Evolutionary conservation across 1,140 invertebrate genomes (phyloP), one percentile per base, ranked within the genome.

Genomic region (Aphidius gifuensis): DNA sequence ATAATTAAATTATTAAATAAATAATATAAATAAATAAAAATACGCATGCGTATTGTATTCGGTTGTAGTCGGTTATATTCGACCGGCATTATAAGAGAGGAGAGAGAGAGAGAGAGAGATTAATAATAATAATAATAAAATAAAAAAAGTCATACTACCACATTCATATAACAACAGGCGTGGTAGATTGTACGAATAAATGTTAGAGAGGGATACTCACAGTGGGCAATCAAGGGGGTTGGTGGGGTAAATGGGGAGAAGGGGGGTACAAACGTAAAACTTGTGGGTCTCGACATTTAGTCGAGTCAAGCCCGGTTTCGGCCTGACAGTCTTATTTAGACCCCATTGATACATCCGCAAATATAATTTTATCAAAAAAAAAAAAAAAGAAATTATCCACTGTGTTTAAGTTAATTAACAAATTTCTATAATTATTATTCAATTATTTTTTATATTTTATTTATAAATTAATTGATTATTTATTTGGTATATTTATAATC

Each of bases 281-380:
- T 59, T 55, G 44, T 44, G 32, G 60, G 55, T 32, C 23, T 32
- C 6, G 45, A 11, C 39, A 47, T 61, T 61, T 61, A 45, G 53
- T 53, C 46, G 51, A 46, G 59, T 55, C 53, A 42, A 50, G 60
- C 60, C 53, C 44, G 53, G 60, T 60, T 61, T 61, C 53, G 51
- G 53, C 60, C 39, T 61, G 60, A 61, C 60, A 61, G 23, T 60
- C 23, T 21, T 23, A 53, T 23, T 38, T 50, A 47, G 53, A 32
- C 23, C 40, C 32, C 38, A 53, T 21, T 50, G 6, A 32, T 50
- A 21, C 49, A 16, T 39, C 6, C n/a, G 2, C 23, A 23, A 53
- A 53, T 53, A 53, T 38, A 39, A 53, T 53, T 32, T 9, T 16
- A 16, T 16, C 16, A 16, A 16, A 16, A 16, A 16, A 16, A 16